Conservation (phyloP, 2,113 vertebrate species). For the Mandrillus leucophaeus region DNA sequence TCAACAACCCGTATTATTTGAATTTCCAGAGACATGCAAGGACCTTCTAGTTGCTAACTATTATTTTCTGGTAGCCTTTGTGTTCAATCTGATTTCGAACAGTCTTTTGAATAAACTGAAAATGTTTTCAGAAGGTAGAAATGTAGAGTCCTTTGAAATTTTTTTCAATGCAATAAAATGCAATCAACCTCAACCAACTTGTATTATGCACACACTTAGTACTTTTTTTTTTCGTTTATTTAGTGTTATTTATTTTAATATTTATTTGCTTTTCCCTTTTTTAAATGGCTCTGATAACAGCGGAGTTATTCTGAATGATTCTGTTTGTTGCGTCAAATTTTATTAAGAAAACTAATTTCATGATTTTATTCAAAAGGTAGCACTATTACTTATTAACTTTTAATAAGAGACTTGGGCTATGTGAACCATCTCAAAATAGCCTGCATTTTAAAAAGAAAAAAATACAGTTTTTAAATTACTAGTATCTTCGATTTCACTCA, state of each 20-base stretch:
- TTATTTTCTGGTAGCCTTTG: neutral
- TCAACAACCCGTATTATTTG: neutral
- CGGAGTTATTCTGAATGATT: neutral
- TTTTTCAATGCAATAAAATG: slow-evolving; percentile 2
- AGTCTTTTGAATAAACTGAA: neutral
- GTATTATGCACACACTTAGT: neutral
- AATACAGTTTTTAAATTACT: neutral
- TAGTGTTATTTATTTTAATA: too few species aligned
- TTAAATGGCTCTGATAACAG: neutral
- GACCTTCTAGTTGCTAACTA: neutral
- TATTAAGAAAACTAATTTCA: slow-evolving; percentile 10
- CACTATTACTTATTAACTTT: slow-evolving; percentile 22
- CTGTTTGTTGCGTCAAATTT: neutral
- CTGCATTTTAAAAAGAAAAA: slow-evolving; percentile 13
- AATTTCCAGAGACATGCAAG: neutral
- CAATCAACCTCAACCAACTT: neutral
- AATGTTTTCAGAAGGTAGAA: neutral
- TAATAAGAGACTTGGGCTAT: neutral
- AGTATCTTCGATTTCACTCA: neutral
- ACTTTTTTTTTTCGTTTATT: neutral
- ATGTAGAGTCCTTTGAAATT: neutral
- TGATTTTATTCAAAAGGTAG: neutral
- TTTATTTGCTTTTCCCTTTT: neutral
- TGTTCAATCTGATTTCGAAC: neutral
- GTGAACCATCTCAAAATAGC: neutral